Conservation (phyloP, 2,888 invertebrate genomes). For the Cistogaster globosa region DNA sequence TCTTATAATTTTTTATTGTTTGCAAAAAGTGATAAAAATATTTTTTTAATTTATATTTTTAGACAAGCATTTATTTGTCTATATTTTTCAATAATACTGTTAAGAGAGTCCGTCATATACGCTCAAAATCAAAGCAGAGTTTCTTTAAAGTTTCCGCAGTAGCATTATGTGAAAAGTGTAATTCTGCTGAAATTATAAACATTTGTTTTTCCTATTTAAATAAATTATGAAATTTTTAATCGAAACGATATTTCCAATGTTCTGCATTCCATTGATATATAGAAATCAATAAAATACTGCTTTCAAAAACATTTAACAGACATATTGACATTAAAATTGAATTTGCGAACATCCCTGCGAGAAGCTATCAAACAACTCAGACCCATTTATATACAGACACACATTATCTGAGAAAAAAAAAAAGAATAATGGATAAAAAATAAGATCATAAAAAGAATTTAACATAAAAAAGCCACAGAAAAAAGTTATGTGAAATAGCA, state of each 20-base stretch:
- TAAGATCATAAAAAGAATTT: constrained; percentile 40
- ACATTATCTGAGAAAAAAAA: neutral
- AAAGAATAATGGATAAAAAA: constrained; percentile 28
- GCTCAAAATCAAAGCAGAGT: no score
- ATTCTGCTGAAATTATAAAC: no score
- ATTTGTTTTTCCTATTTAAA: neutral
- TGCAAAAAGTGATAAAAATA: no score
- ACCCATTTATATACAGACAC: constrained; percentile 22
- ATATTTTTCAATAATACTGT: no score
- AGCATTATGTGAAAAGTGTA: no score
- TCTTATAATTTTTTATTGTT: no score
- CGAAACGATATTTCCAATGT: neutral
- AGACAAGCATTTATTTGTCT: no score
- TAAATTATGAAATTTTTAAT: neutral
- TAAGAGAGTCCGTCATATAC: no score
- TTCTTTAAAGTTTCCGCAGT: no score
- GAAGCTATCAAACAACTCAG: constrained; percentile 18
- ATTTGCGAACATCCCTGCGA: constrained; percentile 34
- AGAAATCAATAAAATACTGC: constrained; percentile 25
- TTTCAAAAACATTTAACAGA: constrained; percentile 49
- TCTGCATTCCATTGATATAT: neutral
- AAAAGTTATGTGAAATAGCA: constrained; percentile 53
- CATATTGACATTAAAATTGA: constrained; percentile 66
- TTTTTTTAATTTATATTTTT: no score
- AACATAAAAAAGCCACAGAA: constrained; percentile 47